Conservation (phyloP, 1,140 invertebrate genomes). For the Cepaea nemoralis region DNA sequence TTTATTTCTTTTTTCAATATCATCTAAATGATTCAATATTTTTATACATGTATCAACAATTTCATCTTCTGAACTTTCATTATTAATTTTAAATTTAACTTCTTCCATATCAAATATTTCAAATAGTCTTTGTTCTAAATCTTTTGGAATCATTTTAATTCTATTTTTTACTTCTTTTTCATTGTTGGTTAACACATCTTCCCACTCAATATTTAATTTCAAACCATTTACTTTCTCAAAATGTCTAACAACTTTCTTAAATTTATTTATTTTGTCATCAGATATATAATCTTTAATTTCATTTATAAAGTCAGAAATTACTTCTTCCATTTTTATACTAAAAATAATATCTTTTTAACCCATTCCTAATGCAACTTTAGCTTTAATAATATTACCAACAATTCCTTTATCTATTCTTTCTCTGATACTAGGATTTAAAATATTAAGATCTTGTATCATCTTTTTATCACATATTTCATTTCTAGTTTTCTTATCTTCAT, state of each 20-base stretch:
- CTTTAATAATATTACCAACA: too few relatives aligned
- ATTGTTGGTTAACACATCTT: neutral
- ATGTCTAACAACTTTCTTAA: neutral
- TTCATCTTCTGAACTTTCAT: neutral
- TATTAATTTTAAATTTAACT: neutral
- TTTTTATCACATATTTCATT: too few relatives aligned
- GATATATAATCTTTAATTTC: neutral
- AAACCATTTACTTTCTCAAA: neutral
- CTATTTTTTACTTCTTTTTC: neutral
- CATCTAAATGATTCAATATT: conserved; percentile 11
- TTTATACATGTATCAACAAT: neutral
- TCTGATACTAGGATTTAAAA: too few relatives aligned
- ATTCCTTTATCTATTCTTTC: too few relatives aligned
- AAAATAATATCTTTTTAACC: too few relatives aligned
- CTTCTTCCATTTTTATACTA: neutral
- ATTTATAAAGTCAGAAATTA: neutral
- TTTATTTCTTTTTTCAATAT: conserved; percentile 8
- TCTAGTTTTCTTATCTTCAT: too few relatives aligned
- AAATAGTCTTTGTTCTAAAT: conserved; percentile 4
- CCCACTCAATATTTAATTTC: neutral
- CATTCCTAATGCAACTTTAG: too few relatives aligned
- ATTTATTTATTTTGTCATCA: neutral
- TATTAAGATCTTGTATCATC: too few relatives aligned
- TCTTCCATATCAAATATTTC: conserved; percentile 8
- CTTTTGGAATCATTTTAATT: neutral